A percentile compares a stretch with the other conserved stretches of the same genome.
These are phyloP conservation scores for Myotis findleyi DNA, from an alignment of 2,797 vertebrate species.

Conservation along the genomic window DNA sequence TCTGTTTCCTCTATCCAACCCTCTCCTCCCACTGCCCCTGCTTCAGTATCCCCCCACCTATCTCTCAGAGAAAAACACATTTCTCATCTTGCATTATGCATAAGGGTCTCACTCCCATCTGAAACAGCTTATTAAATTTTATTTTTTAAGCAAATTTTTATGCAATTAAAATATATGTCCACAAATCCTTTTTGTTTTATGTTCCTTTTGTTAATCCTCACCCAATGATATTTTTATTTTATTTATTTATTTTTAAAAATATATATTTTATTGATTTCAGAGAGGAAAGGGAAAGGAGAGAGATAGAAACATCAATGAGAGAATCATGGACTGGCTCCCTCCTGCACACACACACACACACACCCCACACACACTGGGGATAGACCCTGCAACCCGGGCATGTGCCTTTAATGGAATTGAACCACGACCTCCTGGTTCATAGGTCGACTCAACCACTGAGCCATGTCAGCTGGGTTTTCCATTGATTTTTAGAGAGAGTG, in stretches of 20 bases:
- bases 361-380: no score
- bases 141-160: background rate
- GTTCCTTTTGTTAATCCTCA: background rate
- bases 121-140: background rate
- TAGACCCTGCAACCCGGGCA: no score
- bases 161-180: background rate
- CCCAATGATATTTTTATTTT: background rate
- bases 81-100: background rate
- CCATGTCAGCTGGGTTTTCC: no score
- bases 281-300: no score
- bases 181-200: background rate
- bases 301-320: no score
- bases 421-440: no score
- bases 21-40: fast-evolving
- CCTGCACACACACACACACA: no score
- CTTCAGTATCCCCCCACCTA: background rate
- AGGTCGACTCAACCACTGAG: no score
- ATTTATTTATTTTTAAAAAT: no score
- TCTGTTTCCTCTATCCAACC: background rate
- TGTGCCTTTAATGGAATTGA: no score
- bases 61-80: background rate
- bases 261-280: no score
- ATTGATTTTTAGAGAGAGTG: background rate
- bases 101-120: background rate
- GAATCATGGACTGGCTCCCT: no score